Evolutionary conservation across 2,888 invertebrate species (phyloP), one percentile per base, ranked within the genome.

Genomic region (Tachina lurida): DNA sequence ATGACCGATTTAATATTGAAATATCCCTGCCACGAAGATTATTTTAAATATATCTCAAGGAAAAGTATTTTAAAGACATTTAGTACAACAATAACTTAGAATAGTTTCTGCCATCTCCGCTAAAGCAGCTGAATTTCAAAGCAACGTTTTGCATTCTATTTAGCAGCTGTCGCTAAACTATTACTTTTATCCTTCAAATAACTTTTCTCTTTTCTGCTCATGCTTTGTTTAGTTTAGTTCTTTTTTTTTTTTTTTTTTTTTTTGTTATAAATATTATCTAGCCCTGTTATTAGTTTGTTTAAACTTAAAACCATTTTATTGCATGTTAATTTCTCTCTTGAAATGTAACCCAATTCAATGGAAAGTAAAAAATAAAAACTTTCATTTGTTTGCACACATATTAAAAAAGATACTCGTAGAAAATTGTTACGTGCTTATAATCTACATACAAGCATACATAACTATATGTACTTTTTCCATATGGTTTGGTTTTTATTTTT

Each of bases 281-380:
- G 56, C 73, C 56, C 60, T 78, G 73, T 49, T 79, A 74, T 70
- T 45, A 68, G 73, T 67, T 73, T 78, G 67, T 62, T 54, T 71
- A 82, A 82, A 65, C 63, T 63, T 49, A 74, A 81, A 58, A 74
- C 81, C 74, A 78, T 81, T 85, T 85, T 82, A 85, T 85, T 85
- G 85, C 81, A 82, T 78, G 81, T 82, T 85, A 85, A 85, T 85
- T 85, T 85, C 78, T 74, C 85, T 85, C 81, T 82, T 74, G 81
- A 85, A 85, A 85, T 78, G 78, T 85, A 85, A 85, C 78, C 85
- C 81, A 85, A 82, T 85, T 85, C 67, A 70, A 75, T 45, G 58
- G 39, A 22, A 49, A 31, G 31, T 31, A 7, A 8, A 49, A n/a
- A 49, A 9, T 15, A 58, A 73, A 84, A 85, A 82, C 78, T 85